Base-by-base conservation (phyloP, 2,113 vertebrate genomes). In the Uria lomvia region DNA sequence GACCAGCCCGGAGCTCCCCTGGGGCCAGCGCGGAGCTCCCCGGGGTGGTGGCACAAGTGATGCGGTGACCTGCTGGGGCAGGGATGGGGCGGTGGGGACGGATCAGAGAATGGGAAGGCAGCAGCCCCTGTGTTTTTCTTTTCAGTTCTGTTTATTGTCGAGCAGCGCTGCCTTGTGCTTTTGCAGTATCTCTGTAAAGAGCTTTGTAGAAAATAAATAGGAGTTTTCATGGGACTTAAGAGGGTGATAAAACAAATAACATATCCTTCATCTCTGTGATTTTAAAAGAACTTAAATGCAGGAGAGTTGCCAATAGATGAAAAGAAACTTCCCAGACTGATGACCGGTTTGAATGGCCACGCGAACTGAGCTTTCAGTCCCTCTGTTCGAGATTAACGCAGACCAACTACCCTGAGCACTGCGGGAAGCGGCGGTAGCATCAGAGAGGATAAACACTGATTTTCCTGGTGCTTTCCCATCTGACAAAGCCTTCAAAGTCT, bases 21-120 rank as follows among this genome's bases (percentile, higher is more conserved):
- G 5, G 8, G 38, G 38, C 38, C 38, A 40, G 38, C 38, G 38
- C 6, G 15, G 50, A 40, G 38, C 14, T 62, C 2, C 1, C 47
- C 0, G 0, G 40, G 40, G 27, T 63, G 0, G 1, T 2, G 3
- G 11, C 4, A 12, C 0, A 2, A 77, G 32, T 1, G 7, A 30
- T 66, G 53, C 36, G 15, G 56, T 11, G 43, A 75, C 22, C 23
- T 38, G 42, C 0, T 0, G 8, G 3, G 34, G 58, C 63, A 53
- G 73, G 59, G 36, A 18, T 45, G 24, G 65, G 67, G 11, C 15
- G 1, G 5, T 2, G 4, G 43, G 53, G 47, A 29, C 2, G 3
- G 36, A 49, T 26, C 27, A 29, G n/a, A 72, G 29, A 15, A 38
- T 1, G 5, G 68, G 34, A 86, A 49, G 7, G 24, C 40, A 34